Evolutionary conservation across 2,888 invertebrate genomes (phyloP), one percentile per base, ranked within the genome.

Genomic region (Agriotes lineatus): DNA sequence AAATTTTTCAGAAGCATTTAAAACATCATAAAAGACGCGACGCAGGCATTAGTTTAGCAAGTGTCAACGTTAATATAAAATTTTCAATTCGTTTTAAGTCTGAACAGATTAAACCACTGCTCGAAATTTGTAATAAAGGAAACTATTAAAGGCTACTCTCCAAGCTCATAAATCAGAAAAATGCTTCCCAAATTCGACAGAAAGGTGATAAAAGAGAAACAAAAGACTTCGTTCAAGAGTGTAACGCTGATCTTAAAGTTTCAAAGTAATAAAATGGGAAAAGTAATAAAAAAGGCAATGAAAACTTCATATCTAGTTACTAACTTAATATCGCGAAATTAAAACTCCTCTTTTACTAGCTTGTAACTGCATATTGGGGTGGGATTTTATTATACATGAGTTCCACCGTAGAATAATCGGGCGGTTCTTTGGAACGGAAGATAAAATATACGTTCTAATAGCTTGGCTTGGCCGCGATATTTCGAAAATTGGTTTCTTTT

Each of bases 211-310:
- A 52, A 52, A 19, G n/a, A 5, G 42, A 42, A 42, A 42, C 42
- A 42, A 42, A 42, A 42, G 14, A 9, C 1, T 42, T 18, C 18
- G 42, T 42, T 42, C 4, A 16, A 16, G 35, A 16, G 16, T n/a
- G 18, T 35, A 52, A 33, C 30, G 52, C 18, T 6, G 1, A 33
- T 18, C 52, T 30, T 52, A 25, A 52, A 52, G 16, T 52, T 52
- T 52, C 33, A 30, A 73, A 72, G 76, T 73, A 72, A 76, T 76
- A 76, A 76, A 76, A 75, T 74, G 75, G 75, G 74, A 73, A 74
- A 76, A 75, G 75, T 75, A 75, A 76, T 75, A 75, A 72, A 72
- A 73, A 67, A 50, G 63, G 74, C 74, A 69, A 74, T 71, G 74
- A 73, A 75, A 76, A 75, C 74, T 76, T 75, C 73, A 73, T 74